A percentile compares a stretch with the other conserved stretches of the same genome.
Conservation (phyloP, 2,888 invertebrate species). For the Synergus japonicus region DNA sequence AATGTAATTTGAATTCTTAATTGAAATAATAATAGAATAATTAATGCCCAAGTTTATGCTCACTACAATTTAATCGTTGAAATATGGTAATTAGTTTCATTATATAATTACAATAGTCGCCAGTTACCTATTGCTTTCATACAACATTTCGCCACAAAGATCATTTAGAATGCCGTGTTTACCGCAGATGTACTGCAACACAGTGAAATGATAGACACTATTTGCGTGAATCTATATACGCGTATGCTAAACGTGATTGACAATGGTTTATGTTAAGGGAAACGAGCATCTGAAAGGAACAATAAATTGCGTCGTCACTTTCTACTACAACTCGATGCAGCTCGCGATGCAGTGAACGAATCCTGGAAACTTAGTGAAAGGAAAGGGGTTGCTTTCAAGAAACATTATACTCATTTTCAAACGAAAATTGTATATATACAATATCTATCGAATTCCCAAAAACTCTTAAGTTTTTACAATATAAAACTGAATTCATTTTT, state of each 20-base stretch:
- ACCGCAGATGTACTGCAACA: slow-evolving; percentile 9
- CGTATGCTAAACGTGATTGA: slow-evolving; percentile 1
- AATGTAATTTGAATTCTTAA: slow-evolving; percentile 2
- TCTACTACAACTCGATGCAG: background rate
- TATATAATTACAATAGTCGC: background rate
- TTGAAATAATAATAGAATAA: background rate
- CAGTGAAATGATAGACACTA: slow-evolving; percentile 2
- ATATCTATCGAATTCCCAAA: background rate
- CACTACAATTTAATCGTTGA: background rate
- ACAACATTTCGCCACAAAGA: slow-evolving; percentile 2
- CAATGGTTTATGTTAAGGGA: background rate
- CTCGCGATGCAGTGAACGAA: background rate
- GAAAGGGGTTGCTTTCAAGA: background rate
- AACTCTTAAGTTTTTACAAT: background rate
- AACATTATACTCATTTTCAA: background rate
- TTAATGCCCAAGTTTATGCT: background rate
- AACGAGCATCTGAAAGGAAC: background rate
- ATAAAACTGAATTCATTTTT: too few relatives aligned
- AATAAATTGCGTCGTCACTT: slow-evolving; percentile 8
- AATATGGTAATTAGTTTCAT: background rate
- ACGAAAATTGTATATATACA: background rate
- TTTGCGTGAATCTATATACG: slow-evolving; percentile 1
- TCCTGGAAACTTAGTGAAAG: background rate
- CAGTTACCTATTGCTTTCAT: background rate
- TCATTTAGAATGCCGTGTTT: slow-evolving; percentile 1